Percentiles rank a stretch among this genome's conserved stretches.
Evolutionary conservation across 2,113 vertebrate genomes (phyloP).

Genomic region (Psophia crepitans): DNA sequence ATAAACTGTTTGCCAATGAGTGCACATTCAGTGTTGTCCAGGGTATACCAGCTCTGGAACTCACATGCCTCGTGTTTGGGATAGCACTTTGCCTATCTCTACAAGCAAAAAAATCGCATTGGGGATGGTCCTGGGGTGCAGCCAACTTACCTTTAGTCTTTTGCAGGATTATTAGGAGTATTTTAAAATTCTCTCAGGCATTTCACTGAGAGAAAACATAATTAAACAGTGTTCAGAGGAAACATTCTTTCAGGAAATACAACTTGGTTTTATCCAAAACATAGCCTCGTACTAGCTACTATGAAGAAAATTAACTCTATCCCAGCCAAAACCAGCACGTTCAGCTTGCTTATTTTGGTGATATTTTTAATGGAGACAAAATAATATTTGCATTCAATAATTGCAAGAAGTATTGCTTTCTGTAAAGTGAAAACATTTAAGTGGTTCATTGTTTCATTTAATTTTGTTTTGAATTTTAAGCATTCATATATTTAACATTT

Average conservation of each 20-base stretch:
- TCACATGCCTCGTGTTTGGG: not conserved
- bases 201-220: not conserved
- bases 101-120: not conserved
- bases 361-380: not conserved
- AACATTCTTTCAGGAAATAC: not conserved
- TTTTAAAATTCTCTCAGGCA: not conserved
- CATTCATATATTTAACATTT: constrained; percentile 7
- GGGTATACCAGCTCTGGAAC: not conserved
- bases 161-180: not conserved
- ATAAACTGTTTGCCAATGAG: not conserved
- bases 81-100: not conserved
- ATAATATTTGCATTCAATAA: not conserved
- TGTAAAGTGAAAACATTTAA: not conserved
- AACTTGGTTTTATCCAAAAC: not conserved
- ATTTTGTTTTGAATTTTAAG: constrained; percentile 4
- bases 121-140: not conserved
- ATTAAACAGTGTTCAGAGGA: not conserved
- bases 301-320: too few relatives aligned
- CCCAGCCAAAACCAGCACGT: too few relatives aligned
- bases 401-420: not conserved
- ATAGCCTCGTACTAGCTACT: too few relatives aligned
- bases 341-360: not conserved
- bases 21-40: not conserved
- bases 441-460: not conserved
- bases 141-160: not conserved